Evolutionary conservation across 2,888 invertebrate species (phyloP).

Genomic region (Melolontha melolontha): DNA sequence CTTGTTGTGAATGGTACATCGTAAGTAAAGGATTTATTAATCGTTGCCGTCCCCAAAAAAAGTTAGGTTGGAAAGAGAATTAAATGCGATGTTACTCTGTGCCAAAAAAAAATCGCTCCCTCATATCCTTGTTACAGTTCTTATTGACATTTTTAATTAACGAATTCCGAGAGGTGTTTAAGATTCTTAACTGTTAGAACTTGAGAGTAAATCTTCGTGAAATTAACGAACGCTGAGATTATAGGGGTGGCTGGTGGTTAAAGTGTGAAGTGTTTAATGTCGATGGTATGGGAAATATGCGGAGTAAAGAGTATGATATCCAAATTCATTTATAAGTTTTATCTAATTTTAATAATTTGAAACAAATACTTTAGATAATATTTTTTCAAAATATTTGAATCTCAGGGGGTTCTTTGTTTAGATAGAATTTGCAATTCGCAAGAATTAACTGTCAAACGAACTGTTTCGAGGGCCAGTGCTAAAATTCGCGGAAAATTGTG

Average conservation of each 20-base stretch:
- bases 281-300: no score
- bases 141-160: constrained; percentile 30
- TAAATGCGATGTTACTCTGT: background rate
- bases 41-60: background rate
- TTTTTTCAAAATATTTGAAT: no score
- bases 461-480: no score
- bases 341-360: no score
- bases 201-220: constrained; percentile 22
- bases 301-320: no score
- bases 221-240: constrained; percentile 27
- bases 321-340: no score
- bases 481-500: no score
- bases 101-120: background rate
- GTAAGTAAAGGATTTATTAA: constrained; percentile 35
- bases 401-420: no score
- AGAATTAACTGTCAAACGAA: no score
- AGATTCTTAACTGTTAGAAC: constrained; percentile 6
- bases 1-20: background rate
- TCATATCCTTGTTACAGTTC: constrained; percentile 2
- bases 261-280: no score
- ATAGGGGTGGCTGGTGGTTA: background rate
- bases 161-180: constrained; percentile 19
- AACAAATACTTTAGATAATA: no score
- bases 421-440: no score
- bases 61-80: background rate